Evolutionary conservation across 1,140 invertebrate species (phyloP).

Genomic region (Trichonephila clavata): DNA sequence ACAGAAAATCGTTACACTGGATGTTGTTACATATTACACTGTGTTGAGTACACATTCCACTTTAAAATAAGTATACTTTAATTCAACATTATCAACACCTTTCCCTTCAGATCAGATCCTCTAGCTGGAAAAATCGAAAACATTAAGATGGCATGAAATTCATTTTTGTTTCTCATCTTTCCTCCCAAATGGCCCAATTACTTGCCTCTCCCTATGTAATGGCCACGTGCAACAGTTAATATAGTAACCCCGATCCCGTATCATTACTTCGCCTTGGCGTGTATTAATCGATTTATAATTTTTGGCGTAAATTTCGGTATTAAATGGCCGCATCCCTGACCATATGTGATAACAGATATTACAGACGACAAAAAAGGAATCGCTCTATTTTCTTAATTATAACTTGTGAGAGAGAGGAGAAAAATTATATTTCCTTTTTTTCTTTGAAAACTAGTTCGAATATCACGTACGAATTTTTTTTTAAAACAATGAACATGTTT

Average conservation of each 20-base stretch:
- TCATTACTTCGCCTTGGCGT: slow-evolving; percentile 67
- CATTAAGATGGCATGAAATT: neutral
- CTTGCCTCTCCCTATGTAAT: neutral
- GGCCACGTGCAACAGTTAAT: slow-evolving; percentile 56
- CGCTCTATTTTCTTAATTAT: slow-evolving; percentile 27
- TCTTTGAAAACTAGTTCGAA: neutral
- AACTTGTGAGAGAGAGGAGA: neutral
- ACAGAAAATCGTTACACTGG: too few relatives aligned
- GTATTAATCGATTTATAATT: slow-evolving; percentile 75
- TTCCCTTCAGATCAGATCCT: too few relatives aligned
- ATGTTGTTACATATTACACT: too few relatives aligned
- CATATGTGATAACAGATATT: slow-evolving; percentile 66
- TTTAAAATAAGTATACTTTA: too few relatives aligned
- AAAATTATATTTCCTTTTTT: neutral
- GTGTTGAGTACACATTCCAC: too few relatives aligned
- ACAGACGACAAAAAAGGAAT: slow-evolving; percentile 16
- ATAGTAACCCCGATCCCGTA: slow-evolving; percentile 47
- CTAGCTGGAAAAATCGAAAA: neutral
- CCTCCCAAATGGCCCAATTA: neutral
- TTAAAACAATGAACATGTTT: too few relatives aligned
- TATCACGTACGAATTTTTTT: neutral
- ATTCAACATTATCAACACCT: too few relatives aligned
- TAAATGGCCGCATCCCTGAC: slow-evolving; percentile 30
- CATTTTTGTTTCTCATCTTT: neutral
- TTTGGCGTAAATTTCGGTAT: slow-evolving; percentile 71